Evolutionary conservation across 2,797 vertebrate genomes (phyloP).

Genomic region (Crypturellus tataupa): DNA sequence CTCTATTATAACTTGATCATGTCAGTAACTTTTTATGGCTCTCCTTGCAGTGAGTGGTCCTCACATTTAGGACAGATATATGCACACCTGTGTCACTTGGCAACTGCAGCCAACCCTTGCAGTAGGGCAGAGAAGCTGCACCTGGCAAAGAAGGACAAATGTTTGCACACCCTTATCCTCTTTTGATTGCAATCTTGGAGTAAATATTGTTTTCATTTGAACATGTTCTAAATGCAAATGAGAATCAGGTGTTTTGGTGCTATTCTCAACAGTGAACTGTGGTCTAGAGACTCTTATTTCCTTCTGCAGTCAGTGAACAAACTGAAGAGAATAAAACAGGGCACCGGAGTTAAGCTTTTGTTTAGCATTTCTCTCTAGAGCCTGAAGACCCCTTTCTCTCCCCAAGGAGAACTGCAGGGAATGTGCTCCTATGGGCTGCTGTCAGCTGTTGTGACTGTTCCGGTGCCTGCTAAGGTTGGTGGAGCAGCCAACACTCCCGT

Average conservation of each 20-base stretch:
- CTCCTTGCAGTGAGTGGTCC: not conserved
- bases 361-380: not conserved
- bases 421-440: not conserved
- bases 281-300: not conserved
- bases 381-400: fast-evolving
- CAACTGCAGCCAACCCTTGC: not conserved
- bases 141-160: not conserved
- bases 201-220: not conserved
- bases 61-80: not conserved
- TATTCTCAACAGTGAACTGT: not conserved
- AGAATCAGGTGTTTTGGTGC: not conserved
- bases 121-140: not conserved
- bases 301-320: not conserved
- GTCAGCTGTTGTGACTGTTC: not conserved
- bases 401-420: not conserved
- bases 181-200: not conserved
- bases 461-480: not conserved
- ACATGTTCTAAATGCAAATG: not conserved
- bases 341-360: not conserved
- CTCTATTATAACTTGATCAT: not conserved
- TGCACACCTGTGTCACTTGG: not conserved
- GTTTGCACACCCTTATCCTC: not conserved
- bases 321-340: not conserved
- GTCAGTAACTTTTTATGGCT: not conserved
- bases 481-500: too few species aligned